Evolutionary conservation across 2,113 vertebrate genomes (phyloP), one percentile per base, ranked within the genome.

Genomic region (Brachirus orientalis): DNA sequence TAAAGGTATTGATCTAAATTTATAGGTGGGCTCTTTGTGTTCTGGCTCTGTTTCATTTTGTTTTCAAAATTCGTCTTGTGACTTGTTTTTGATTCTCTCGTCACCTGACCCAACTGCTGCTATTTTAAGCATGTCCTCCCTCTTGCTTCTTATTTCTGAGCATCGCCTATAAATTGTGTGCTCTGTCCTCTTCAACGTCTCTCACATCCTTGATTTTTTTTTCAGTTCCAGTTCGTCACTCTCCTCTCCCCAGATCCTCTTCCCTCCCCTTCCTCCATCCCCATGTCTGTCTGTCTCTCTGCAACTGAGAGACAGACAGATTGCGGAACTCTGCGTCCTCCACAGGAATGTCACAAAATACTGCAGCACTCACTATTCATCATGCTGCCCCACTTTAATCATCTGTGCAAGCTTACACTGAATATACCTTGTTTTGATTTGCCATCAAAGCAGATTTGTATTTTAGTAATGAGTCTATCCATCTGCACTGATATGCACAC

Each of bases 321-420:
- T 14, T 73, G 53, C 20, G 45, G 36, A 54, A 77, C 57, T 53
- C 62, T 35, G 82, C 45, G 16, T 51, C 75, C 66, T 54, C 61
- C 53, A 40, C 38, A 12, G 41, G 19, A 22, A 36, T 82, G 78
- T 86, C 85, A 84, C 41, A 70, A 85, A 88, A 84, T 74, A 76
- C 83, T 77, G 79, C 71, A 77, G 77, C 52, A 58, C 59, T 68
- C 48, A 36, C 64, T 74, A 73, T 79, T 84, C 69, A 70, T 16
- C n/a, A 59, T 8, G 20, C 20, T 71, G 73, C 37, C 76, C 78
- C 63, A 77, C 69, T 85, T 83, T 60, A 50, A 59, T 46, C 67
- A 35, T 58, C 20, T 18, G 43, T 56, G 35, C 18, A 38, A 35
- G 9, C 48, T 28, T 5, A 67, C 28, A 59, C 44, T 20, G 20